These are phyloP conservation scores for Poeciliopsis retropinna DNA, from an alignment of 2,113 vertebrate genomes.

Conservation along the genomic window DNA sequence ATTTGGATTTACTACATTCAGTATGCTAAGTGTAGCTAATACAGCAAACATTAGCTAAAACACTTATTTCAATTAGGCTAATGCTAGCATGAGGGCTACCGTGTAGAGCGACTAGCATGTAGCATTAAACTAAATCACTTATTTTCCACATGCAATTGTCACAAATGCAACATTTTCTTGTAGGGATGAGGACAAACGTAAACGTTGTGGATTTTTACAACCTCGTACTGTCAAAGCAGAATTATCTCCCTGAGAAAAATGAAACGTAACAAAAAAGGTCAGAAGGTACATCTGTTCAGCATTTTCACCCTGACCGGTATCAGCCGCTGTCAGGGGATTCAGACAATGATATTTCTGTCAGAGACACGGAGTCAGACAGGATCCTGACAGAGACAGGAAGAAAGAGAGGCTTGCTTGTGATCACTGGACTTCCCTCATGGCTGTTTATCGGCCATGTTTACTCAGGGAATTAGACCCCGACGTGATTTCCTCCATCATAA, in stretches of 20 bases:
- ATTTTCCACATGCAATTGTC: neutral
- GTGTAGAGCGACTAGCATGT: too few relatives aligned
- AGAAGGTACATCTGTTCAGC: constrained; percentile 56
- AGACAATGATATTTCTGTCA: constrained; percentile 43
- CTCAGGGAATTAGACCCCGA: constrained; percentile 37
- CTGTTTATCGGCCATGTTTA: constrained; percentile 57
- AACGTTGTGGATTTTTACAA: constrained; percentile 7
- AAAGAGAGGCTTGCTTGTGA: neutral
- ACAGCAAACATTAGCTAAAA: too few relatives aligned
- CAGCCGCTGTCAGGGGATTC: constrained; percentile 41
- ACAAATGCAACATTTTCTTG: neutral
- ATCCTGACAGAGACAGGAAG: neutral
- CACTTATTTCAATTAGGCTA: too few relatives aligned
- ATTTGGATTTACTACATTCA: too few relatives aligned
- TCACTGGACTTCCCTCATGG: constrained; percentile 34
- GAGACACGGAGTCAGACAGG: constrained; percentile 5
- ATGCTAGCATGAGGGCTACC: too few relatives aligned
- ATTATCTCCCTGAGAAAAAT: constrained; percentile 24
- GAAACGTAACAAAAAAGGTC: constrained; percentile 30
- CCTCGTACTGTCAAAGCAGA: constrained; percentile 38
- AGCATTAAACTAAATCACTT: neutral
- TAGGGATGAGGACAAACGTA: neutral
- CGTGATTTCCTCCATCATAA: constrained; percentile 18
- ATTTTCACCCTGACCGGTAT: constrained; percentile 46
- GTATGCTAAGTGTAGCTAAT: too few relatives aligned